A percentile compares a stretch with the other conserved stretches of the same genome.
These are phyloP conservation scores for Hippasteria phrygiana DNA, from an alignment of 53 echinoderm and acorn worm genomes.

Conservation along the genomic window DNA sequence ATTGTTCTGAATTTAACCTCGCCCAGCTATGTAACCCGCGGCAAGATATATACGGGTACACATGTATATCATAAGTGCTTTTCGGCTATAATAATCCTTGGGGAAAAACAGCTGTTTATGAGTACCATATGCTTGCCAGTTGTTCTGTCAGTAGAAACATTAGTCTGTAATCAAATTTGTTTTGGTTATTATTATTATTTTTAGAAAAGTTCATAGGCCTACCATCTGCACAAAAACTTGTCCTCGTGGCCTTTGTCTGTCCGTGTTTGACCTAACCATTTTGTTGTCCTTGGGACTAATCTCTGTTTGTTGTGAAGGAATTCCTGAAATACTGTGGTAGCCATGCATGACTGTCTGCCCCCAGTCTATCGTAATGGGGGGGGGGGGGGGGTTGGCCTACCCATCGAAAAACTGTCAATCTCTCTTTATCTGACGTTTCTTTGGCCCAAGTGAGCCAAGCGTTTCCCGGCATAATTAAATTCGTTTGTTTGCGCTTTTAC, in stretches of 20 bases:
- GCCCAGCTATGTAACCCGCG: background rate
- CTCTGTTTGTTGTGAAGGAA: background rate
- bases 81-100: background rate
- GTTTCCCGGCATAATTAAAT: too few relatives aligned
- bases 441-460: too few relatives aligned
- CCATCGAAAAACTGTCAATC: background rate
- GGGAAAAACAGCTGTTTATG: background rate
- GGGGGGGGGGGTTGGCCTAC: too few relatives aligned
- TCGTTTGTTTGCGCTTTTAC: too few relatives aligned
- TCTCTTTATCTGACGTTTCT: background rate
- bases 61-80: too few relatives aligned
- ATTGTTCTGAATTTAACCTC: background rate
- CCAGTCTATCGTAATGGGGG: too few relatives aligned
- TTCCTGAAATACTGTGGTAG: background rate
- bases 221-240: too few relatives aligned
- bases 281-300: slow-evolving; percentile 17
- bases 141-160: background rate
- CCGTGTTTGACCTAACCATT: slow-evolving; percentile 10
- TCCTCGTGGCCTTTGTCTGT: background rate
- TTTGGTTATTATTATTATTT: too few relatives aligned
- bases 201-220: too few relatives aligned
- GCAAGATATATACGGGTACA: background rate
- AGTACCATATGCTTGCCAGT: slow-evolving; percentile 3
- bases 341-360: background rate
- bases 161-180: background rate